phyloP scores from a whole-genome alignment of 1,140 invertebrate genomes.

The Drosophila saltans region DNA sequence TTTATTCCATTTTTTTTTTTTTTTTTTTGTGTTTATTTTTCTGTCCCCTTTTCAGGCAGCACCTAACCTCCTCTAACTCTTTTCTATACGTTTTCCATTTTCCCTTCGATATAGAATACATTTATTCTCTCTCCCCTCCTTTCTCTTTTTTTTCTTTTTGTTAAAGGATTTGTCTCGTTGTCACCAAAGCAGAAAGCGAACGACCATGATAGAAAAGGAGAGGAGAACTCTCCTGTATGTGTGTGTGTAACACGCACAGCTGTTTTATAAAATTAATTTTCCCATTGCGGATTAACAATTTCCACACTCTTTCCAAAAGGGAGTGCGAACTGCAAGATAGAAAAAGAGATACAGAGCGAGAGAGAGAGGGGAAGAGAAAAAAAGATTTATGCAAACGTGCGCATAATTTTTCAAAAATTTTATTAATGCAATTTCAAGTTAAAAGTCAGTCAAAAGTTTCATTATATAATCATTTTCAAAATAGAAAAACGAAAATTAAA shows the following conservation, averaged over 20 bases:
- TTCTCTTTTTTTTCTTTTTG: conserved; percentile 14
- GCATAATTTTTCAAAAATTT: conserved; percentile 57
- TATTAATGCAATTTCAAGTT: conserved; percentile 39
- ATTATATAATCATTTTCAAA: no score
- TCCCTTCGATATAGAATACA: neutral
- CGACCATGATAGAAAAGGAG: no score
- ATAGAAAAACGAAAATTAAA: no score
- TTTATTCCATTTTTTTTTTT: no score
- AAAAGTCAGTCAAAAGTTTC: conserved; percentile 26
- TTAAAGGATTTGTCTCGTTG: conserved; percentile 65
- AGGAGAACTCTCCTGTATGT: neutral
- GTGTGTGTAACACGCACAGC: conserved; percentile 49
- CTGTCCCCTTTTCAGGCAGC: conserved; percentile 13
- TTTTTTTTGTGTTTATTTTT: neutral
- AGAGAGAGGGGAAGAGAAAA: conserved; percentile 10
- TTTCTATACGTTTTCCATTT: conserved; percentile 53
- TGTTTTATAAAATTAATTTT: conserved; percentile 83
- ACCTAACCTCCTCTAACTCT: conserved; percentile 58
- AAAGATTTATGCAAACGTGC: conserved; percentile 48
- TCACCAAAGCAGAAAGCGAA: conserved; percentile 33
- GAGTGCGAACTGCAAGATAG: conserved; percentile 9
- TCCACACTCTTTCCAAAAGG: conserved; percentile 49
- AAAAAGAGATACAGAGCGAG: conserved; percentile 20
- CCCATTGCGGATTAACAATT: conserved; percentile 82
- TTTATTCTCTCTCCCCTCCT: neutral